Evolutionary conservation across 2,888 invertebrate species (phyloP), one percentile per base, ranked within the genome.

Genomic region (Labia minor): DNA sequence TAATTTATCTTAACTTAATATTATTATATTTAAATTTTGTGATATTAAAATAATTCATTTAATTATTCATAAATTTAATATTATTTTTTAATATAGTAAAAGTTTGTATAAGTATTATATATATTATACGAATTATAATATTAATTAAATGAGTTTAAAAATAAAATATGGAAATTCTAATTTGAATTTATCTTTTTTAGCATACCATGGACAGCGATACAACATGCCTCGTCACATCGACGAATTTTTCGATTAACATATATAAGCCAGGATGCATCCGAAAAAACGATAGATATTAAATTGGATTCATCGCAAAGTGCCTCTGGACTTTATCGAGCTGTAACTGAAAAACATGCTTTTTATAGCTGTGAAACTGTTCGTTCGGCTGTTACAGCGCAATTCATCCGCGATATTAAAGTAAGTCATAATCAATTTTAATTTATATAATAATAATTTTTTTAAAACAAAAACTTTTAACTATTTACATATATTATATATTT

Each of bases 321-420:
- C 1, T 89, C 89, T 63, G 90, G 90, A 37, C 78, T 92, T 21
- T 92, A 91, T 77, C 82, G 93, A 64, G 90, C 92, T 20, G 88
- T 94, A 71, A 94, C 93, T 0, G 94, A 94, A 78, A 91, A 92
- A 72, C 92, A 93, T 77, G 92, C 92, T 62, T 94, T 94, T 81
- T 94, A 92, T 79, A 91, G 91, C 77, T 93, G 93, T 79, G 93
- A 94, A 77, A 93, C 93, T 0, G 93, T 94, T 14, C 83, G 92
- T 62, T 89, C 85, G 70, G 91, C 90, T 68, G 93, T 94, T 65
- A 91, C 92, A 0, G 87, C 90, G 65, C 94, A 94, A 79, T 93
- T 90, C 76, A 91, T 92, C 66, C 83, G 92, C 70, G 93, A 93
- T 79, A 81, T 94, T 71, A 93, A 90, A 83, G 85, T 85, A 74